These are phyloP conservation scores for Galago senegalensis DNA, from an alignment of 2,797 vertebrate genomes.

Conservation along the genomic window DNA sequence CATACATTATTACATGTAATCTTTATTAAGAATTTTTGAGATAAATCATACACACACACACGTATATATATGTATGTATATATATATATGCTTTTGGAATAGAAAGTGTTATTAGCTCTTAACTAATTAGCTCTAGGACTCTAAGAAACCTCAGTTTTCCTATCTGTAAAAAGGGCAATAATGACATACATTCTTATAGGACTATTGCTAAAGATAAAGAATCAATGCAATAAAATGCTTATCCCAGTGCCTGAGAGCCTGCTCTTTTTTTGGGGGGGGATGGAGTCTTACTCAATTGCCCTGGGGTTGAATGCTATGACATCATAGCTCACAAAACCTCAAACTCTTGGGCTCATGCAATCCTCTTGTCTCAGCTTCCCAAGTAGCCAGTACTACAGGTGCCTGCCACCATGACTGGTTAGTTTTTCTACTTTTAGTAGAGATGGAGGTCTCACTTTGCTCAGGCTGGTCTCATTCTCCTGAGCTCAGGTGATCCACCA, in stretches of 20 bases:
- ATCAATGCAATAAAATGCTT: background rate
- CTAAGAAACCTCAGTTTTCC: background rate
- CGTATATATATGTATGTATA: background rate
- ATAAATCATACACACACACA: too few relatives aligned
- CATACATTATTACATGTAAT: background rate
- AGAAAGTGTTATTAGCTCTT: background rate
- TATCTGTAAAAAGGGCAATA: background rate
- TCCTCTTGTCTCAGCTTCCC: too few relatives aligned
- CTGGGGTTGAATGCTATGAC: too few relatives aligned
- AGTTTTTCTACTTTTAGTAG: too few relatives aligned
- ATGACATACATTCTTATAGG: background rate
- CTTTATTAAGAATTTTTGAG: background rate
- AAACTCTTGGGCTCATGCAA: too few relatives aligned
- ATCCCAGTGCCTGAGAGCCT: background rate
- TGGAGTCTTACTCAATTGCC: too few relatives aligned
- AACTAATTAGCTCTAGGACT: background rate
- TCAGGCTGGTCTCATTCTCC: too few relatives aligned
- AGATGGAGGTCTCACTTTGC: too few relatives aligned
- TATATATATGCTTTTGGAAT: background rate
- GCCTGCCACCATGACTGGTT: too few relatives aligned
- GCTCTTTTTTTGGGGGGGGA: background rate
- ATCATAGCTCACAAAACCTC: too few relatives aligned
- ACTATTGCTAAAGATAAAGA: slow-evolving; percentile 6
- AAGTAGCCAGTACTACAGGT: too few relatives aligned
- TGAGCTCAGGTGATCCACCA: too few relatives aligned